Conservation (phyloP, 2,797 vertebrate genomes). For the Argya squamiceps region DNA sequence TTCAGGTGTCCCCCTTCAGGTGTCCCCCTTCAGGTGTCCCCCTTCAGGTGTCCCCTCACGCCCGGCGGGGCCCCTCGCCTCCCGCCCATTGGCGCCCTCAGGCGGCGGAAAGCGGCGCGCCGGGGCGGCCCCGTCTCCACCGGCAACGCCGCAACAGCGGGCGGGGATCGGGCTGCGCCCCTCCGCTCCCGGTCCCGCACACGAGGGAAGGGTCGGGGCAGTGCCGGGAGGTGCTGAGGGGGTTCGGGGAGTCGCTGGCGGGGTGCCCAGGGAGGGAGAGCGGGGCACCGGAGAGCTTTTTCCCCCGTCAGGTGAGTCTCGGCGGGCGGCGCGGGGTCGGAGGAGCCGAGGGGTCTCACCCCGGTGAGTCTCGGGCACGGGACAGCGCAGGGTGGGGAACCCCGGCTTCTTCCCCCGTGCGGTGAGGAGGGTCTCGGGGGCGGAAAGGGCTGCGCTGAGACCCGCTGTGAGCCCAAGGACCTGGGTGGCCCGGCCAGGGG, state of each 20-base stretch:
- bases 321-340: background rate
- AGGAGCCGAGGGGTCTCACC: background rate
- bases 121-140: background rate
- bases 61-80: background rate
- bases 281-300: background rate
- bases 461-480: background rate
- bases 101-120: background rate
- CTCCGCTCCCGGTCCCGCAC: too few relatives aligned
- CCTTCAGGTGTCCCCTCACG: background rate
- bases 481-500: rapidly evolving
- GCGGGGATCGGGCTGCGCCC: background rate
- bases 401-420: rapidly evolving
- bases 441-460: background rate
- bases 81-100: background rate
- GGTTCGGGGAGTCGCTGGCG: rapidly evolving
- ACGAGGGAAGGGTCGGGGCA: background rate
- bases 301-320: background rate
- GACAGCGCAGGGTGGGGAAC: background rate
- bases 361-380: background rate
- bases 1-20: background rate
- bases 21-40: background rate
- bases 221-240: background rate
- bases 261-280: background rate
- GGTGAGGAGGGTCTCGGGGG: background rate
- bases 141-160: background rate